A percentile compares a stretch with the other conserved stretches of the same genome.
Evolutionary conservation across 2,888 invertebrate species (phyloP).

Genomic region (Dexiosoma caninum): DNA sequence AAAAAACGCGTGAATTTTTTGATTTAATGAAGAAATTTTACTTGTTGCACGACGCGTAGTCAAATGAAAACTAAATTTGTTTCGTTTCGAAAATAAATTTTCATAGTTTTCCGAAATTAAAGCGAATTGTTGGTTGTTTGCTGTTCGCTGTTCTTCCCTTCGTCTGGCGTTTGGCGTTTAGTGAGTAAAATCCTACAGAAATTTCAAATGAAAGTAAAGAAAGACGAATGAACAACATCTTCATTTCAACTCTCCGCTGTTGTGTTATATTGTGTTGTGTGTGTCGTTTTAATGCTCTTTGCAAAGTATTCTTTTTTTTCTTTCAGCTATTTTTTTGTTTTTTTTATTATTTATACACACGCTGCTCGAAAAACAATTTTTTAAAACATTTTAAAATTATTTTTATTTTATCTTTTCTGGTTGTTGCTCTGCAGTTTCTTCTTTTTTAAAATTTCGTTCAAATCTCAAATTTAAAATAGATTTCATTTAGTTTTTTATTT

Average conservation of each 20-base stretch:
- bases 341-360: constrained; percentile 34
- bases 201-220: not conserved
- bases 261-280: no score
- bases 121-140: constrained; percentile 11
- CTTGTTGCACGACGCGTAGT: constrained; percentile 73
- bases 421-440: constrained; percentile 46
- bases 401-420: constrained; percentile 13
- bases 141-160: constrained; percentile 23
- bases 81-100: constrained; percentile 46
- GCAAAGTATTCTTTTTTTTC: constrained; percentile 30
- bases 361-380: not conserved
- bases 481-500: constrained; percentile 22
- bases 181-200: constrained; percentile 30
- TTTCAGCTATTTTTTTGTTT: not conserved
- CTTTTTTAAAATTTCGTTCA: constrained; percentile 23
- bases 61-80: constrained; percentile 72
- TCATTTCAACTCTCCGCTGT: constrained; percentile 32
- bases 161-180: constrained; percentile 18
- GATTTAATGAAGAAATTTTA: constrained; percentile 19
- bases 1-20: not conserved
- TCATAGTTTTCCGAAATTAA: constrained; percentile 50
- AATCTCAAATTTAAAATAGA: constrained; percentile 61
- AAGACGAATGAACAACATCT: not conserved
- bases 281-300: constrained; percentile 15
- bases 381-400: constrained; percentile 23